Conservation (phyloP, 2,113 vertebrate species). For the Crotalus helleri region DNA sequence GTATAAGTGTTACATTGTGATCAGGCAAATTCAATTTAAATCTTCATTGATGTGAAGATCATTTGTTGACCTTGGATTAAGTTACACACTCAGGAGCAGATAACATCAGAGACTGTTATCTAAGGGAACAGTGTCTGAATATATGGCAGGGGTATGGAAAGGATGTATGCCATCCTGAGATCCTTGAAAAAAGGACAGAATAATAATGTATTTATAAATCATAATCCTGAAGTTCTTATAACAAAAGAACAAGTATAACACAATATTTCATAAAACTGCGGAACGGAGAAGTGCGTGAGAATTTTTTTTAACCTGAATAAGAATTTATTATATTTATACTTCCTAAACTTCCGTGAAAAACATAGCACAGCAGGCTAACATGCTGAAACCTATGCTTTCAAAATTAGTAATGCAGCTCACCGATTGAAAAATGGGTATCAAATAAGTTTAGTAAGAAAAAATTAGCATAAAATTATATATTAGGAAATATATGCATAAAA, state of each 20-base stretch:
- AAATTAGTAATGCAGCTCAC: background rate
- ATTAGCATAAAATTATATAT: background rate
- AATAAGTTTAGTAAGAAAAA: background rate
- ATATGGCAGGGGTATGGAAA: background rate
- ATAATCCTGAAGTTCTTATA: background rate
- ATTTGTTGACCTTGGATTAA: background rate
- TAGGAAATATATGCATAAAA: background rate
- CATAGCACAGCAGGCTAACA: background rate
- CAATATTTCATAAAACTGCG: background rate
- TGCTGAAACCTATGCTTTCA: background rate
- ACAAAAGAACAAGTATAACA: background rate
- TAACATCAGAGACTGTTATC: background rate
- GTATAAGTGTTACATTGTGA: background rate
- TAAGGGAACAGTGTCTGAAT: background rate
- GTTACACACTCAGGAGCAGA: background rate
- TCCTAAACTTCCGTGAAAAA: background rate
- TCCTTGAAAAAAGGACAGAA: background rate
- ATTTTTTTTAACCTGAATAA: background rate
- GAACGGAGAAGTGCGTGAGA: background rate
- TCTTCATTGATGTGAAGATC: background rate
- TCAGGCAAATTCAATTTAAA: background rate
- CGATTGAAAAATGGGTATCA: background rate
- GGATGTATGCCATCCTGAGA: background rate
- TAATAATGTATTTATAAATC: background rate
- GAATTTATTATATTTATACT: background rate